Evolutionary conservation across 2,113 vertebrate genomes (phyloP).

Genomic region (Protomyctophum bolini): DNA sequence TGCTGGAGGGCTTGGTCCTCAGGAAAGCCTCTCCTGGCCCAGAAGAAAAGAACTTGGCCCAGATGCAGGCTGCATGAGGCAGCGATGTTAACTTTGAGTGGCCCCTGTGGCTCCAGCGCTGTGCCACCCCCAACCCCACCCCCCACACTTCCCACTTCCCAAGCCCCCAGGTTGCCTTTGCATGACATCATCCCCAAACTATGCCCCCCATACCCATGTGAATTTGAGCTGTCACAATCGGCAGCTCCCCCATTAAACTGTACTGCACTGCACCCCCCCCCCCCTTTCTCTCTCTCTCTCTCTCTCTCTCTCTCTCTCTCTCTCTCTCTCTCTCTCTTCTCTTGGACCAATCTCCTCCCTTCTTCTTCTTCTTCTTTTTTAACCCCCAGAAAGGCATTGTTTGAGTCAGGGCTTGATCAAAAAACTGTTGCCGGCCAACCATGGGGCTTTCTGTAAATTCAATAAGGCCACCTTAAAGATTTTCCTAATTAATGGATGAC

Average conservation of each 20-base stretch:
- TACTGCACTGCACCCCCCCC: conserved; percentile 87
- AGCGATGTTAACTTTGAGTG: conserved; percentile 86
- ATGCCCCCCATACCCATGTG: conserved; percentile 94
- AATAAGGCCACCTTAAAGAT: conserved; percentile 99
- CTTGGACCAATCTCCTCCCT: conserved; percentile 74
- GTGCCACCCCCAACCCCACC: conserved; percentile 44
- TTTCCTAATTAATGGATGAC: conserved; percentile 99
- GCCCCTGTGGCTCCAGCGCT: conserved; percentile 80
- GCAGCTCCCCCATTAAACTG: conserved; percentile 89
- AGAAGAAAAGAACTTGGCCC: conserved; percentile 78
- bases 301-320: conserved; percentile 68
- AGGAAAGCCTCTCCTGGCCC: conserved; percentile 65
- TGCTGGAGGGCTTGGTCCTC: conserved; percentile 56
- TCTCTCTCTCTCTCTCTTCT: conserved; percentile 58
- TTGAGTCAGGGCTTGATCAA: conserved; percentile 94
- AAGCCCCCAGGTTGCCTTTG: conserved; percentile 94
- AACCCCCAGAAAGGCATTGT: conserved; percentile 85
- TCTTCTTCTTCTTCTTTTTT: conserved; percentile 77
- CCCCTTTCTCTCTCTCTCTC: conserved; percentile 63
- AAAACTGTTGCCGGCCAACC: conserved; percentile 97
- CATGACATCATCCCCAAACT: conserved; percentile 98
- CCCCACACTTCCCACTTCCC: conserved; percentile 75
- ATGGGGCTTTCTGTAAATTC: conserved; percentile 96
- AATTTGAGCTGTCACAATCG: conserved; percentile 93
- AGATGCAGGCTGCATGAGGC: conserved; percentile 83